Percentiles rank a stretch among this genome's conserved stretches.
phyloP scores from a whole-genome alignment of 2,113 vertebrate species.

The Lucifuga dentata region DNA sequence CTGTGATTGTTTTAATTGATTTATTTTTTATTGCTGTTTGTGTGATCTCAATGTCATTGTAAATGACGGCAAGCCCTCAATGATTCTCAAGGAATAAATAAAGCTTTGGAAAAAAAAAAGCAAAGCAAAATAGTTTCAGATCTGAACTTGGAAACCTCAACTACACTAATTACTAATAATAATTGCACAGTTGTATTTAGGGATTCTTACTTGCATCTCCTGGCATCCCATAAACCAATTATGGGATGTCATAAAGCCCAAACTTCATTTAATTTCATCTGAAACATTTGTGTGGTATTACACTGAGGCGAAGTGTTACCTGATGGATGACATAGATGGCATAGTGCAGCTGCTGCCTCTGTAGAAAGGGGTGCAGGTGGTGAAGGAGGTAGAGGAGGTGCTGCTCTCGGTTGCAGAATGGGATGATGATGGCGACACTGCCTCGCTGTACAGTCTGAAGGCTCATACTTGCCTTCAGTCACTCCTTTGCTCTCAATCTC shows the following conservation, averaged over 20 bases:
- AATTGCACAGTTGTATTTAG: too few species aligned
- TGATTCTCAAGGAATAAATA: too few species aligned
- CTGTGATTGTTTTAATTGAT: too few species aligned
- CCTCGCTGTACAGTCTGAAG: slow-evolving; percentile 83
- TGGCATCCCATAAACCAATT: neutral
- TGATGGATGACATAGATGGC: slow-evolving; percentile 95
- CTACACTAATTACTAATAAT: neutral
- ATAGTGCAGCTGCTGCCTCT: slow-evolving; percentile 94
- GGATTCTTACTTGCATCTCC: too few species aligned
- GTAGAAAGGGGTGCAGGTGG: slow-evolving; percentile 94
- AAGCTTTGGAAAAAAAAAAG: neutral
- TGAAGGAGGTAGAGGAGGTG: slow-evolving; percentile 93
- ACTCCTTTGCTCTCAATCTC: slow-evolving; percentile 84
- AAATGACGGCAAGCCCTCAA: too few species aligned
- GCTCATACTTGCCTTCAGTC: slow-evolving; percentile 83
- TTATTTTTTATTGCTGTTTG: too few species aligned
- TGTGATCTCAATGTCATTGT: too few species aligned
- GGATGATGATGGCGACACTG: slow-evolving; percentile 94
- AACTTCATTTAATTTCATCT: too few species aligned
- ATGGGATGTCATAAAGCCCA: too few species aligned
- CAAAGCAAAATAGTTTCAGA: neutral
- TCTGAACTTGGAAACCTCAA: neutral
- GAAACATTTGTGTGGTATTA: neutral
- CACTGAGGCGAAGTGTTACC: slow-evolving; percentile 77
- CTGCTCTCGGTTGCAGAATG: slow-evolving; percentile 90